A percentile compares a stretch with the other conserved stretches of the same genome.
Evolutionary conservation across 2,113 vertebrate genomes (phyloP).

Genomic region (Alaudala cheleensis): DNA sequence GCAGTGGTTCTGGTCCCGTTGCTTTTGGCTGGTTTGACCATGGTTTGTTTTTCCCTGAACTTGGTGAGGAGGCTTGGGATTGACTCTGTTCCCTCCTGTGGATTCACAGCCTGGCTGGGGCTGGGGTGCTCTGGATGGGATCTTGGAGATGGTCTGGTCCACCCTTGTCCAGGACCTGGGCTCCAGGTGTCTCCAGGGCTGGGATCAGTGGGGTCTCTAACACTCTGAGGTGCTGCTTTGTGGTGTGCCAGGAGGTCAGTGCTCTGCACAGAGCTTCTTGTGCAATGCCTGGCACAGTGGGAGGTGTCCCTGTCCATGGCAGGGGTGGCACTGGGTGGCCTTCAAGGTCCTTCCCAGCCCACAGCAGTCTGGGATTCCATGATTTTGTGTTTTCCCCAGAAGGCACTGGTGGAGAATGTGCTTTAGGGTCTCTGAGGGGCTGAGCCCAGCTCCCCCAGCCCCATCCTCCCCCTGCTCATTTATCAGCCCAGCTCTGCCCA

Average conservation of each 20-base stretch:
- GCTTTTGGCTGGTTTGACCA: not conserved
- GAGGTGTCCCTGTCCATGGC: not conserved
- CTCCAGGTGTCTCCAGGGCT: not conserved
- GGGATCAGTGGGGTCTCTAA: not conserved
- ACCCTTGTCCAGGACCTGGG: rapidly evolving
- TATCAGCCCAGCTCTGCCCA: too few relatives aligned
- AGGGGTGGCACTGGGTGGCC: not conserved
- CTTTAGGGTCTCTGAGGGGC: not conserved
- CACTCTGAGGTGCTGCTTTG: not conserved
- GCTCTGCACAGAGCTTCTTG: not conserved
- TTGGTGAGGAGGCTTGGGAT: not conserved
- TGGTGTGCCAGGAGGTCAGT: rapidly evolving
- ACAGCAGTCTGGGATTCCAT: not conserved
- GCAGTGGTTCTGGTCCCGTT: rapidly evolving
- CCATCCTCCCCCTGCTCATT: not conserved
- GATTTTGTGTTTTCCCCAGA: not conserved
- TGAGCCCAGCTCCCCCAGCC: not conserved
- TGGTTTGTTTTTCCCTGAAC: not conserved
- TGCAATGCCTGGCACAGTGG: not conserved
- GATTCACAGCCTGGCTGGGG: not conserved
- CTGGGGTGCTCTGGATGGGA: not conserved
- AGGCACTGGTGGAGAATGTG: not conserved
- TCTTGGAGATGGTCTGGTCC: not conserved
- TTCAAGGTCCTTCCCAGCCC: not conserved
- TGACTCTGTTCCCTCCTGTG: not conserved